phyloP scores from a whole-genome alignment of 2,888 invertebrate species.

The Polymixis lichenea region DNA sequence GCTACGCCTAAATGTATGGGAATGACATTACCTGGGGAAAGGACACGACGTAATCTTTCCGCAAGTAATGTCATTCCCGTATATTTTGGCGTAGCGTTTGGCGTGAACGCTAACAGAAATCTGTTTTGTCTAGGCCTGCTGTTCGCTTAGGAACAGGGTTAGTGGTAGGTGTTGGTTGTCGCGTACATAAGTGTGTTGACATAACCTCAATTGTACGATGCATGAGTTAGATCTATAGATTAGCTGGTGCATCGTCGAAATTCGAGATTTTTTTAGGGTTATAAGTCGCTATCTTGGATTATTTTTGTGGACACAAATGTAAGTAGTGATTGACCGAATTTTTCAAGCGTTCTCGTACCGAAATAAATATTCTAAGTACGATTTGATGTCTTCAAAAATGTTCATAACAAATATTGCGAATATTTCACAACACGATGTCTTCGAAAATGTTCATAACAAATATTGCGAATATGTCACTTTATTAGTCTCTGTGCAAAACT shows the following conservation, averaged over 20 bases:
- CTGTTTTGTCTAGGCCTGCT: no score
- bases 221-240: conserved; percentile 17
- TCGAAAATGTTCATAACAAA: neutral
- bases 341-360: neutral
- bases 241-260: conserved; percentile 1
- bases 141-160: conserved; percentile 58
- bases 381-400: neutral
- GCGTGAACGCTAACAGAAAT: no score
- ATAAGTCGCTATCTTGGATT: neutral
- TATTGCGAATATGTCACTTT: no score
- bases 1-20: no score
- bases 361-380: no score
- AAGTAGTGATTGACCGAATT: neutral
- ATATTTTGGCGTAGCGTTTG: no score
- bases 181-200: conserved; percentile 13
- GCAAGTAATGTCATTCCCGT: no score
- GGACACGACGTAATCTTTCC: no score
- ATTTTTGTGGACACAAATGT: neutral
- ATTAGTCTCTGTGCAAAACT: neutral
- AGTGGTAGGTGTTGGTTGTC: conserved; percentile 30
- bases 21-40: no score
- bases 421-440: neutral
- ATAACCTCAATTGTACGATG: conserved; percentile 36
- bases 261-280: neutral
- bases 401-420: no score